phyloP scores from a whole-genome alignment of 2,888 invertebrate genomes.

The Drosophila greeni region DNA sequence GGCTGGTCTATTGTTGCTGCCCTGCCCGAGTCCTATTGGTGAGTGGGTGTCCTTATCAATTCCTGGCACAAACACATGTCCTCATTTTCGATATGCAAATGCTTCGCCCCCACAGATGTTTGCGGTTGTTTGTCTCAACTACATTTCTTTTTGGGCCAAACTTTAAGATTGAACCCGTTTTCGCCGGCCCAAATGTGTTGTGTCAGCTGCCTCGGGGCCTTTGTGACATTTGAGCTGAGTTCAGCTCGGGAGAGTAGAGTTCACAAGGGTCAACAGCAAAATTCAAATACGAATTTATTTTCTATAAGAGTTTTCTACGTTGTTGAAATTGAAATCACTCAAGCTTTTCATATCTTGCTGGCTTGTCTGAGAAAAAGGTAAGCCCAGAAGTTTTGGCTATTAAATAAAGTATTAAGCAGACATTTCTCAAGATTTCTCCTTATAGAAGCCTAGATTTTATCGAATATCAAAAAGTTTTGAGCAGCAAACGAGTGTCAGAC shows the following conservation, averaged over 20 bases:
- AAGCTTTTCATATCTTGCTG: slow-evolving; percentile 10
- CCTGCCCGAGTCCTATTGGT: slow-evolving; percentile 21
- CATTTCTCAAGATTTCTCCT: slow-evolving; percentile 4
- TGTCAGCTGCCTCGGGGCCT: slow-evolving; percentile 16
- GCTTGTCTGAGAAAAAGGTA: slow-evolving; percentile 2
- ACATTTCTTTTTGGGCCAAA: slow-evolving; percentile 17
- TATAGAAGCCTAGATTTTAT: background rate
- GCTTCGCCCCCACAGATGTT: slow-evolving; percentile 42
- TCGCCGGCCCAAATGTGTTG: slow-evolving; percentile 1
- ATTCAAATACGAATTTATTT: slow-evolving; percentile 11
- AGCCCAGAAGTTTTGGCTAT: slow-evolving; percentile 8
- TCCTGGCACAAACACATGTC: slow-evolving; percentile 52
- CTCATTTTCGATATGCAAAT: slow-evolving; percentile 39
- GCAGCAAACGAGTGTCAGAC: slow-evolving; percentile 3
- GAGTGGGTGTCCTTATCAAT: slow-evolving; percentile 35
- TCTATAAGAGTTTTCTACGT: slow-evolving; percentile 17
- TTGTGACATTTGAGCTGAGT: slow-evolving; percentile 23
- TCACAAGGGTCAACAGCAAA: slow-evolving; percentile 18
- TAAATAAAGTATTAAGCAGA: slow-evolving; percentile 9
- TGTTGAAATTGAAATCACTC: slow-evolving; percentile 24
- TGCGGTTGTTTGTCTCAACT: slow-evolving; percentile 45
- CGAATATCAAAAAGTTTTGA: slow-evolving; percentile 6
- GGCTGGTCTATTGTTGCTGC: slow-evolving; percentile 22
- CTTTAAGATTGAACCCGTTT: slow-evolving; percentile 26
- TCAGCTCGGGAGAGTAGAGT: slow-evolving; percentile 1